Evolutionary conservation across 2,797 vertebrate species (phyloP).

Genomic region (Micropoecilia bifurca): DNA sequence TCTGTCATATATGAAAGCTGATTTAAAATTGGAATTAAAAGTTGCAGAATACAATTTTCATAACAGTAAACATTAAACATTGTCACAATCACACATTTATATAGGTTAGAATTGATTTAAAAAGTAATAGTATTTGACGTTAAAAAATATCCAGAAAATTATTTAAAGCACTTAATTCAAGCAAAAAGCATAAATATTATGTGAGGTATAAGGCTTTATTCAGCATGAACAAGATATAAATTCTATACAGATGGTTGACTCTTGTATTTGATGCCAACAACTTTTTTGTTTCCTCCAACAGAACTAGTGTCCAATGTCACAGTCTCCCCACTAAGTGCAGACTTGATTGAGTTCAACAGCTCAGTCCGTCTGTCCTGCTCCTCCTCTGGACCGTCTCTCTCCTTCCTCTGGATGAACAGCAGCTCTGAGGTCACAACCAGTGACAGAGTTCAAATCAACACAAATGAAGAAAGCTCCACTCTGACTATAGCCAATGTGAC

Average conservation of each 20-base stretch:
- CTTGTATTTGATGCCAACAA: background rate
- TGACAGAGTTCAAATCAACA: constrained; percentile 44
- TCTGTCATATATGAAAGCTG: too few relatives aligned
- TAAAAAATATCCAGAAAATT: too few relatives aligned
- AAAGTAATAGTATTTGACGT: background rate
- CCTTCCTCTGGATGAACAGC: constrained; percentile 71
- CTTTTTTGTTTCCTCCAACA: constrained; percentile 31
- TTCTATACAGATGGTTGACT: background rate
- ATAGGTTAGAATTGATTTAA: too few relatives aligned
- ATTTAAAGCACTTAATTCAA: background rate
- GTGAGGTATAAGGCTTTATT: background rate
- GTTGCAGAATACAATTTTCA: too few relatives aligned
- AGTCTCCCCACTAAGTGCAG: constrained; percentile 16
- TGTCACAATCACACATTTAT: too few relatives aligned
- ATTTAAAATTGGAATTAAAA: too few relatives aligned
- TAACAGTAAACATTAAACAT: too few relatives aligned
- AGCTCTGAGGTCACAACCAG: constrained; percentile 58
- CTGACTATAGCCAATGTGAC: constrained; percentile 66
- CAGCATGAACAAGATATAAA: background rate
- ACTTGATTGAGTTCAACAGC: constrained; percentile 65
- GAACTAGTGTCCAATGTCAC: constrained; percentile 66
- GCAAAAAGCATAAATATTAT: background rate
- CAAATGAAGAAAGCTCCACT: constrained; percentile 32
- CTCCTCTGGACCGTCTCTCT: constrained; percentile 60
- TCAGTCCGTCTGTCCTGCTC: constrained; percentile 65